Conservation (phyloP, 2,888 invertebrate genomes). For the Caenorhabditis afra region DNA sequence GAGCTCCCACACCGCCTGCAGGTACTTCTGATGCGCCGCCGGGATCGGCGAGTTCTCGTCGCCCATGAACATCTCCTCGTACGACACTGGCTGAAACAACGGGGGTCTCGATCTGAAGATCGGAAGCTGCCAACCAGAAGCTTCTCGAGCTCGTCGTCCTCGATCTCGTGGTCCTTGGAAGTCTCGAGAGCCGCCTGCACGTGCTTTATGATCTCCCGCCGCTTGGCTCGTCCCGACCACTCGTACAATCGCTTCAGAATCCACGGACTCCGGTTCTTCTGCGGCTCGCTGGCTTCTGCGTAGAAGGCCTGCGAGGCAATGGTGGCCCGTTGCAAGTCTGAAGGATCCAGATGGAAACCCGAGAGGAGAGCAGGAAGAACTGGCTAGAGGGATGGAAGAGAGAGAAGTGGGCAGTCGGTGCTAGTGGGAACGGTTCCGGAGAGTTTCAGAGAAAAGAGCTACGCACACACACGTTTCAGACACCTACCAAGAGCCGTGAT, state of each 20-base stretch:
- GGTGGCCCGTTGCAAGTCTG: constrained; percentile 80
- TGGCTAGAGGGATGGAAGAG: constrained; percentile 11
- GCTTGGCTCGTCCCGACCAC: constrained; percentile 82
- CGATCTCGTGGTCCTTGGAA: constrained; percentile 75
- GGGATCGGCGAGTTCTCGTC: constrained; percentile 54
- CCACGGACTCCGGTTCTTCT: constrained; percentile 78
- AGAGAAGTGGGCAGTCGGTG: constrained; percentile 28
- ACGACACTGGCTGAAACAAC: constrained; percentile 69
- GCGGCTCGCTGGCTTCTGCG: constrained; percentile 73
- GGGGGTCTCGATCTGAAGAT: constrained; percentile 3
- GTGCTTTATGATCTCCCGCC: constrained; percentile 79
- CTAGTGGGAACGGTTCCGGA: background rate
- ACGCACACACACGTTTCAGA: background rate
- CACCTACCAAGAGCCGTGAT: constrained; percentile 49
- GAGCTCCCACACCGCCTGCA: constrained; percentile 83
- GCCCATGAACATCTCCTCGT: constrained; percentile 77
- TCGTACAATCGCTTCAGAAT: constrained; percentile 82
- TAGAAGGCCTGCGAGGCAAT: constrained; percentile 80
- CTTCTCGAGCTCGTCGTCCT: constrained; percentile 78
- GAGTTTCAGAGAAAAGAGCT: constrained; percentile 3
- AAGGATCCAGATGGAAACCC: constrained; percentile 12
- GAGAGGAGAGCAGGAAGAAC: background rate
- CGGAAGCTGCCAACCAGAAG: constrained; percentile 65
- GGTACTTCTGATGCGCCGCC: constrained; percentile 59
- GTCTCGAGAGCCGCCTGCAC: constrained; percentile 78